Percentiles rank a stretch among this genome's conserved stretches.
Conservation (phyloP, 30 jellyfish, hydroid and myxozoan species). For the Euphysa ruthae region DNA sequence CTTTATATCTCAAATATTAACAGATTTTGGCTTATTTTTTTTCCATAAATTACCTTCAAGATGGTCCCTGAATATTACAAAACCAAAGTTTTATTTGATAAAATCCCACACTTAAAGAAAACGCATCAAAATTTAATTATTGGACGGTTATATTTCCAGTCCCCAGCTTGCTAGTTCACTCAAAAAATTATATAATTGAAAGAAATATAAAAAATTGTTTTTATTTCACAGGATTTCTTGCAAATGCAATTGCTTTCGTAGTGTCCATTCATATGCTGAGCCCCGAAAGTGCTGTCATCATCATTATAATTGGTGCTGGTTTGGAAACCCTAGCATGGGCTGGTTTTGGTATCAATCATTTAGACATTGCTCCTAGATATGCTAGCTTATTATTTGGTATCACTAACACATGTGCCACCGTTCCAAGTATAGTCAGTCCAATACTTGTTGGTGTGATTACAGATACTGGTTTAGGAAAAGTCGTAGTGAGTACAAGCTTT, state of each 20-base stretch:
- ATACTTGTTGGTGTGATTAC: constrained; percentile 70
- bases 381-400: constrained; percentile 86
- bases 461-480: constrained; percentile 28
- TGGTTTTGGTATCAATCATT: constrained; percentile 91
- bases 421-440: constrained; percentile 81
- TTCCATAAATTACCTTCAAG: too few species aligned
- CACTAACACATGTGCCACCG: constrained; percentile 79
- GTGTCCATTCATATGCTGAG: constrained; percentile 32
- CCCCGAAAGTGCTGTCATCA: constrained; percentile 42
- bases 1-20: too few species aligned
- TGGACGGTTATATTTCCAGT: too few species aligned
- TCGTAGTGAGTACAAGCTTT: not conserved
- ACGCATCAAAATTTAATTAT: too few species aligned
- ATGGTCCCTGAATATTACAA: too few species aligned
- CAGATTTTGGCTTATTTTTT: too few species aligned
- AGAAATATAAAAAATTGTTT: not conserved
- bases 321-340: constrained; percentile 91
- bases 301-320: constrained; percentile 72
- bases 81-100: too few species aligned
- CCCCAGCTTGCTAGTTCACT: too few species aligned
- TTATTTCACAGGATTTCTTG: constrained; percentile 42
- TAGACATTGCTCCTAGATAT: constrained; percentile 85
- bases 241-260: constrained; percentile 60
- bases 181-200: too few species aligned
- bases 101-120: too few species aligned